Evolutionary conservation across 2,113 vertebrate species (phyloP).

Genomic region (Passer domesticus): DNA sequence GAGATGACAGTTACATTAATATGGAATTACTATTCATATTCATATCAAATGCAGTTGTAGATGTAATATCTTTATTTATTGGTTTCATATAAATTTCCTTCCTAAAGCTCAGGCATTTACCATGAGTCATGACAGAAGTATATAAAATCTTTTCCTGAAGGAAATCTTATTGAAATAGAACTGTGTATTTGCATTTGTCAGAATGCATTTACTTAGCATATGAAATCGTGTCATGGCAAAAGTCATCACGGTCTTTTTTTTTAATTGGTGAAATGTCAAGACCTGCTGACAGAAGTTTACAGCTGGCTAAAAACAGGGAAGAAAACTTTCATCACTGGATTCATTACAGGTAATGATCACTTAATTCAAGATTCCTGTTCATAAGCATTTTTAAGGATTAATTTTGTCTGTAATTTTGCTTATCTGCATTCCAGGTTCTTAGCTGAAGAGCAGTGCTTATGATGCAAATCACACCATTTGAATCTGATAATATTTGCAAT

Average conservation of each 20-base stretch:
- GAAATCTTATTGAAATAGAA: slow-evolving; percentile 15
- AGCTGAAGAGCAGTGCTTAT: neutral
- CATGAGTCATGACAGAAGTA: slow-evolving; percentile 6
- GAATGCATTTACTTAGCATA: slow-evolving; percentile 13
- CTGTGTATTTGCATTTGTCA: slow-evolving; percentile 24
- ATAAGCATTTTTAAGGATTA: neutral
- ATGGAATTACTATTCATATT: slow-evolving; percentile 2
- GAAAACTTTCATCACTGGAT: neutral
- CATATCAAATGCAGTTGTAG: neutral
- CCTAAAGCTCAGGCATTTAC: slow-evolving; percentile 16
- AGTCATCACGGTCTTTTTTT: neutral
- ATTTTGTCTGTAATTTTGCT: neutral
- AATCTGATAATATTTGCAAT: neutral
- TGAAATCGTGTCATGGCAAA: neutral
- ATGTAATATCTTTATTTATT: slow-evolving; percentile 40
- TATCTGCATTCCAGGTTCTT: neutral
- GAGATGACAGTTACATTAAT: slow-evolving; percentile 28
- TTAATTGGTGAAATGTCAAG: neutral
- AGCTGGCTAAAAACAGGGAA: neutral
- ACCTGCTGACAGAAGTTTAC: neutral
- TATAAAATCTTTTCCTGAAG: slow-evolving; percentile 27
- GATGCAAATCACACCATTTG: neutral
- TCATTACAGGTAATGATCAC: neutral
- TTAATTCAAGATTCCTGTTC: neutral
- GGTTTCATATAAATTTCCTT: slow-evolving; percentile 14